Base-by-base conservation (phyloP, 2,797 vertebrate species). In the Catostomus latipinnis region DNA sequence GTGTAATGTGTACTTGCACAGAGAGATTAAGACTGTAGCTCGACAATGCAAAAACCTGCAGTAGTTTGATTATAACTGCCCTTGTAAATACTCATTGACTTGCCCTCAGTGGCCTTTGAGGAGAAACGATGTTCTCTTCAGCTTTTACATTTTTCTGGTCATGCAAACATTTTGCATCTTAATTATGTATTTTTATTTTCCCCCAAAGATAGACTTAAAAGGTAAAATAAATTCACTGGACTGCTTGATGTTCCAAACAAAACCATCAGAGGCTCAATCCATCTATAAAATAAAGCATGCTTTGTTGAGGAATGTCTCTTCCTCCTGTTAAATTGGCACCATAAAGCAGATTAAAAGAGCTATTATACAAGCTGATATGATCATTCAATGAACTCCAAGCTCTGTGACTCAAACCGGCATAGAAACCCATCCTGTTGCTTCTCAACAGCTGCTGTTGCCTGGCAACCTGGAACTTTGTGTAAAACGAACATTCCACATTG, bases 401-500 rank as follows among this genome's bases (percentile, higher is more conserved):
- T 76, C 34, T 16, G 68, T 84, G 82, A 87, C 75, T 83, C 85
- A 78, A 76, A 8, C 50, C 12, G 43, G 49, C 61, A 13, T 66
- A 34, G 74, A 76, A 63, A 54, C 60, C 34, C n/a, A 22, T 81
- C 83, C 65, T 72, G 77, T 83, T 82, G 76, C 69, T 60, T 63
- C 71, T 70, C 76, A 80, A 83, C 82, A 81, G 80, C 80, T 76
- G 71, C 65, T 58, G 86, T 88, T 84, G 82, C 86, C 68, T 71
- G 54, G 83, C 73, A 76, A 83, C 45, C 6, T 52, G 77, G 46
- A 67, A 74, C 9, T 71, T 65, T 70, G 66, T 82, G 69, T 84
- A 77, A 78, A 74, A 76, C 53, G 69, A 81, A 86, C 43, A 77
- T 82, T 78, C 70, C 62, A 83, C 84, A 81, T 69, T 14, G 63